These are phyloP conservation scores for Watsonalla cultraria DNA, from an alignment of 2,888 invertebrate species.

Conservation along the genomic window DNA sequence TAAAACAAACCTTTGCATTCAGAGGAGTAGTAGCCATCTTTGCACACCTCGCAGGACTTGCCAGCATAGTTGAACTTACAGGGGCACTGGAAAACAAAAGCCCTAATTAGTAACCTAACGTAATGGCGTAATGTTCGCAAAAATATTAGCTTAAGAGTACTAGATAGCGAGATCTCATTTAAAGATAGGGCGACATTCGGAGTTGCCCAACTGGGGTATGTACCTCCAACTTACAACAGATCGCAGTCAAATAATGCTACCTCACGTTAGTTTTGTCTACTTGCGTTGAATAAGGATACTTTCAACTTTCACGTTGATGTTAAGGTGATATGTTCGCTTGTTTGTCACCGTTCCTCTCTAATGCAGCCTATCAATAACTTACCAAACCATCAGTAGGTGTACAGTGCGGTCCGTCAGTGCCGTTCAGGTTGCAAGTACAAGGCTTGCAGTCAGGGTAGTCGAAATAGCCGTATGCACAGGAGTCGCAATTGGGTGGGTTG, in stretches of 20 bases:
- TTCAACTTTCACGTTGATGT: no score
- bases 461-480: slow-evolving; percentile 93
- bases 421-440: slow-evolving; percentile 95
- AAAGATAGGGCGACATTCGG: no score
- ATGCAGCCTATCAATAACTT: slow-evolving; percentile 11
- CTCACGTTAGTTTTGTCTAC: background rate
- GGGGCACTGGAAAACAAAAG: slow-evolving; percentile 80
- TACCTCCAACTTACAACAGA: no score
- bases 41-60: slow-evolving; percentile 91
- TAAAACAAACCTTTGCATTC: slow-evolving; percentile 85
- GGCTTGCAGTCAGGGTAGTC: slow-evolving; percentile 95
- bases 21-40: slow-evolving; percentile 91
- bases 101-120: background rate
- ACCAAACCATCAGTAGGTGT: slow-evolving; percentile 86
- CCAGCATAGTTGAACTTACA: slow-evolving; percentile 95
- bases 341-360: no score
- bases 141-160: no score
- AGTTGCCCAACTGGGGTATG: no score
- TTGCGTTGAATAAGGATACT: no score
- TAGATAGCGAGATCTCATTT: no score
- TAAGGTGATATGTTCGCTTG: no score
- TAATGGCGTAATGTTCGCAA: no score
- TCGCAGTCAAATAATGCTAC: no score
- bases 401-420: slow-evolving; percentile 92
- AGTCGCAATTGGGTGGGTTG: slow-evolving; percentile 88